Evolutionary conservation across 2,888 invertebrate genomes (phyloP).

Genomic region (Macaria notata): DNA sequence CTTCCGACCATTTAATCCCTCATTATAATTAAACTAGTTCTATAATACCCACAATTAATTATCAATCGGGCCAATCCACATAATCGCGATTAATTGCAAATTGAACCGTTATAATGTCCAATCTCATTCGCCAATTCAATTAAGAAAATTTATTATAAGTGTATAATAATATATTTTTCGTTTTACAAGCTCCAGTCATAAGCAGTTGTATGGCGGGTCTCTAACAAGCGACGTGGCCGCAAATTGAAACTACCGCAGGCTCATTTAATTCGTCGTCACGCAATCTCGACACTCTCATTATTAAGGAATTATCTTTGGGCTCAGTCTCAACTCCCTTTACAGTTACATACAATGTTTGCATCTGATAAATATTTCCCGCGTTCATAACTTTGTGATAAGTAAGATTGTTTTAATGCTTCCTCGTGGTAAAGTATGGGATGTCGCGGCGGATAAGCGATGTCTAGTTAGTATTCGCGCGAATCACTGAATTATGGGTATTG

Average conservation of each 20-base stretch:
- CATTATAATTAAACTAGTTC: too few species aligned
- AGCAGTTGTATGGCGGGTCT: conserved; percentile 54
- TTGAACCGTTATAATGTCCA: conserved; percentile 35
- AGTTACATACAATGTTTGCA: conserved; percentile 33
- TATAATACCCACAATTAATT: too few species aligned
- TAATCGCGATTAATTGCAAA: conserved; percentile 32
- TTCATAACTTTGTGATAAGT: conserved; percentile 43
- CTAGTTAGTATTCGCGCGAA: conserved; percentile 72
- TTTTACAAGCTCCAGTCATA: conserved; percentile 48
- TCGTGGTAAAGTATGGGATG: conserved; percentile 60
- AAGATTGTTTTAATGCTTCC: conserved; percentile 67
- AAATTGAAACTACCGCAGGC: conserved; percentile 69
- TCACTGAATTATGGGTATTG: conserved; percentile 75
- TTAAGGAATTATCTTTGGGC: conserved; percentile 32
- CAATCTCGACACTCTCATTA: conserved; percentile 48
- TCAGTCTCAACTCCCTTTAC: conserved; percentile 18
- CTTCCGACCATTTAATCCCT: too few species aligned
- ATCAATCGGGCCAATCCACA: conserved; percentile 20
- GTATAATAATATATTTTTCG: conserved; percentile 38
- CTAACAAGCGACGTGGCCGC: conserved; percentile 63
- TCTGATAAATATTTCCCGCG: conserved; percentile 42
- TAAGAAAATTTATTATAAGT: conserved; percentile 35
- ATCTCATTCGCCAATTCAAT: conserved; percentile 38
- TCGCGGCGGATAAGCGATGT: conserved; percentile 60
- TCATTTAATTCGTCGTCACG: conserved; percentile 65